Evolutionary conservation across 2,888 invertebrate genomes (phyloP).

Genomic region (Oscheius sp.): DNA sequence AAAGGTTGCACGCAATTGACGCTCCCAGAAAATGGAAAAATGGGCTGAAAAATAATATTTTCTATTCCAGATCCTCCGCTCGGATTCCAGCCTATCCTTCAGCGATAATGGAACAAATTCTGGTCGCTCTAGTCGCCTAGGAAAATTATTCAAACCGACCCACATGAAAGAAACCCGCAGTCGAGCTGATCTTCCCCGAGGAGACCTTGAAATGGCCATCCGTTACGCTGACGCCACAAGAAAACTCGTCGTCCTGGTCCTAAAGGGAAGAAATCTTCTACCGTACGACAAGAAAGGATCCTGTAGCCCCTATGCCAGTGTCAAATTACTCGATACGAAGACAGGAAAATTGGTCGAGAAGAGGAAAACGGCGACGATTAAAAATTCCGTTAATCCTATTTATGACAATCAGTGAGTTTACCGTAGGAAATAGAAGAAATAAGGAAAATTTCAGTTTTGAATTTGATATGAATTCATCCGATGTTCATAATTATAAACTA

Average conservation of each 20-base stretch:
- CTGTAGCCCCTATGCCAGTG: conserved; percentile 52
- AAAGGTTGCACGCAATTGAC: no score
- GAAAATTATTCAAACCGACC: conserved; percentile 45
- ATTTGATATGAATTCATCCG: conserved; percentile 64
- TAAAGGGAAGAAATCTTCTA: conserved; percentile 45
- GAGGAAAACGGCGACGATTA: conserved; percentile 58
- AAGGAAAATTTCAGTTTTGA: conserved; percentile 60
- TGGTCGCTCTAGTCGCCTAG: conserved; percentile 47
- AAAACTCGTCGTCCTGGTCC: conserved; percentile 45
- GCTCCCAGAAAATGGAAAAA: no score
- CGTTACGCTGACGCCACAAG: conserved; percentile 48
- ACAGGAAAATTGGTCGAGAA: conserved; percentile 56
- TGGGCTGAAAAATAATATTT: background rate
- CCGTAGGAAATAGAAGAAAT: background rate
- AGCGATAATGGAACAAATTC: conserved; percentile 37
- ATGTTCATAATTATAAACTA: conserved; percentile 65
- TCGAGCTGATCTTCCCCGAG: conserved; percentile 54
- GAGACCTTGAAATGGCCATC: conserved; percentile 56
- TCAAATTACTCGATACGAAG: conserved; percentile 60
- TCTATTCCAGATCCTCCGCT: conserved; percentile 48
- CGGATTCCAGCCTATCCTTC: conserved; percentile 48
- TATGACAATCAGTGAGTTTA: conserved; percentile 67
- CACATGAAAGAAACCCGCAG: conserved; percentile 25
- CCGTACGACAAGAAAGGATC: conserved; percentile 52
- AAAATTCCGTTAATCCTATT: conserved; percentile 57